Evolutionary conservation across 1,140 invertebrate genomes (phyloP), one percentile per base, ranked within the genome.

Genomic region (Harpegnathos saltator): DNA sequence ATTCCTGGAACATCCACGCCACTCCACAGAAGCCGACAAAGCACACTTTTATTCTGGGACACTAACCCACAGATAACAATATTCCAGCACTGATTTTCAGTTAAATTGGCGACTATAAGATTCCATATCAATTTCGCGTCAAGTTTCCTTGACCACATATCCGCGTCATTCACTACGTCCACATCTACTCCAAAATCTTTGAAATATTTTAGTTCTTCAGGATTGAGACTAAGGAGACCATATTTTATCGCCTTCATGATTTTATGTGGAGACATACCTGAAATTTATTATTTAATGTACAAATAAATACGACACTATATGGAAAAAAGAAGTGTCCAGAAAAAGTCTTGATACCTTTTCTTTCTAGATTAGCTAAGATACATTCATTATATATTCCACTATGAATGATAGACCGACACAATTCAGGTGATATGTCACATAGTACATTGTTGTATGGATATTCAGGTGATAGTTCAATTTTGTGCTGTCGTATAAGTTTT

Each of bases 221-320:
- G n/a, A 7, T 11, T 65, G n/a, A 90, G 85, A 62, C 56, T 68
- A 22, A 73, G 15, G 1, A 90, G 62, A 26, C 89, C 89, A 38
- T 77, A 84, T 65, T 90, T 90, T 77, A 90, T 87, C 24, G 83
- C 83, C 66, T 84, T 90, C 19, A 90, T 52, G n/a, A 90, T 86
- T 7, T 4, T 63, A 33, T 77, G 44, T 15, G 48, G 17, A 5
- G 82, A 59, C 75, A 88, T 88, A 2, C 83, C 89, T 90, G 52
- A 72, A 85, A 86, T 82, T 62, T 61, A n/a, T 50, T 66, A 1
- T 63, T 54, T 7, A 52, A 69, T 81, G 11, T 33, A 61, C 38
- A 44, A 61, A 54, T 29, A n/a, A 72, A 24, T 52, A 63, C 29
- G 29, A 33, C 29, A 48, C 17, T 7, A 3, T 29, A 44, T 33